Conservation (phyloP, 2,888 invertebrate species). For the Lagria hirta region DNA sequence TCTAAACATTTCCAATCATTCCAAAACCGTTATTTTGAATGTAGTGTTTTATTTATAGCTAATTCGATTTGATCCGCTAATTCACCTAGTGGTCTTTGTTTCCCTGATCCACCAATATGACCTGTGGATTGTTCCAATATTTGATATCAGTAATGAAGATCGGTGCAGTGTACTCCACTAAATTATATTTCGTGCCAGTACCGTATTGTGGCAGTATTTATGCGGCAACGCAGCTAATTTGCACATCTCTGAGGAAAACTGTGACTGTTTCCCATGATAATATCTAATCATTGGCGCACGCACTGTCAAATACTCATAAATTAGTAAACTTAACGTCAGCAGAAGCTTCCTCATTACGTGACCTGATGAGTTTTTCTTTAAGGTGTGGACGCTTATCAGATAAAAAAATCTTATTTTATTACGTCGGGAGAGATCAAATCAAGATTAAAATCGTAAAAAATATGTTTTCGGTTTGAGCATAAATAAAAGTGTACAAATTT, state of each 20-base stretch:
- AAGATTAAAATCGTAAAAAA: too few species aligned
- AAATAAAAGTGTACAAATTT: too few species aligned
- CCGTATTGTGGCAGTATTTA: conserved; percentile 43
- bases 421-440: too few species aligned
- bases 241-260: conserved; percentile 50
- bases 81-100: too few species aligned
- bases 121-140: conserved; percentile 21
- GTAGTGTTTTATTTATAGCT: neutral
- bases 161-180: conserved; percentile 38
- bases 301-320: conserved; percentile 45
- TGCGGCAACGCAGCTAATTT: conserved; percentile 47
- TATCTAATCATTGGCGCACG: conserved; percentile 50
- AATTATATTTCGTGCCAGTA: conserved; percentile 46
- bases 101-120: conserved; percentile 1
- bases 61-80: too few species aligned
- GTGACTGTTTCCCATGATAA: conserved; percentile 47
- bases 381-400: conserved; percentile 22
- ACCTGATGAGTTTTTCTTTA: conserved; percentile 27
- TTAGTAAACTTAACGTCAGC: conserved; percentile 46
- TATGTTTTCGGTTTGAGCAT: too few species aligned
- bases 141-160: conserved; percentile 43
- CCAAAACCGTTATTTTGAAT: too few species aligned
- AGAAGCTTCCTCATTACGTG: conserved; percentile 36
- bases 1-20: too few species aligned
- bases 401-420: neutral